Conservation (phyloP, 2,888 invertebrate genomes). For the Ethmia dodecea region DNA sequence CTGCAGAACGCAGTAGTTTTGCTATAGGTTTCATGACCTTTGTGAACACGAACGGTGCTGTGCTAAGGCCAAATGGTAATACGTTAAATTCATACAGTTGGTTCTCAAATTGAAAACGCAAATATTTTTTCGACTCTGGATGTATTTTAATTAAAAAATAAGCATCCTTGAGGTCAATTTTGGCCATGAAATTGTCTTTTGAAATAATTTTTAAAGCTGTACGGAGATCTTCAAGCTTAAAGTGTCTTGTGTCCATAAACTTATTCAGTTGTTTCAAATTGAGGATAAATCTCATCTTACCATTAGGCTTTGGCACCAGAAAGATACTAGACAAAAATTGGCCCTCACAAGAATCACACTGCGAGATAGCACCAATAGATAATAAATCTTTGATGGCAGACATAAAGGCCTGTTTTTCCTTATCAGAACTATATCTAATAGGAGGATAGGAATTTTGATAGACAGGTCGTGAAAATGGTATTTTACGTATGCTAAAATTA, state of each 20-base stretch:
- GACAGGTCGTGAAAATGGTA: not conserved
- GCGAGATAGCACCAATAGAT: not conserved
- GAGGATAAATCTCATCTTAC: constrained; percentile 1
- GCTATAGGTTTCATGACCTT: constrained; percentile 1
- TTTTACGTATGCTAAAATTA: not conserved
- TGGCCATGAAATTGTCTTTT: not conserved
- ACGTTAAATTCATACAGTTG: constrained; percentile 1
- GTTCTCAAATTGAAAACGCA: not conserved
- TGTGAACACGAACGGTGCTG: constrained; percentile 1
- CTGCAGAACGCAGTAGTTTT: not conserved
- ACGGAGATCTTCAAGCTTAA: constrained; percentile 1
- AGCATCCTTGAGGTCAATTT: not conserved
- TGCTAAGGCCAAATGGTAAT: constrained; percentile 2
- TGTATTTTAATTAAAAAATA: not conserved
- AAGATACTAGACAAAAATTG: constrained; percentile 1
- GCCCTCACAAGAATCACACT: not conserved
- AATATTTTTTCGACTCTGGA: not conserved
- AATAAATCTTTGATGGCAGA: not conserved
- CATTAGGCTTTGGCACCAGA: constrained; percentile 1
- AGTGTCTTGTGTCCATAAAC: constrained; percentile 10
- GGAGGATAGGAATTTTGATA: not conserved
- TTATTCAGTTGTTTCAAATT: constrained; percentile 1
- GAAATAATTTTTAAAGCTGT: not conserved
- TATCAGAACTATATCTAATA: not conserved
- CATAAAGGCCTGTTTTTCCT: not conserved